A percentile compares a stretch with the other conserved stretches of the same genome.
Conservation (phyloP, 2,797 vertebrate species). For the Microctenopoma stevenorrisi region DNA sequence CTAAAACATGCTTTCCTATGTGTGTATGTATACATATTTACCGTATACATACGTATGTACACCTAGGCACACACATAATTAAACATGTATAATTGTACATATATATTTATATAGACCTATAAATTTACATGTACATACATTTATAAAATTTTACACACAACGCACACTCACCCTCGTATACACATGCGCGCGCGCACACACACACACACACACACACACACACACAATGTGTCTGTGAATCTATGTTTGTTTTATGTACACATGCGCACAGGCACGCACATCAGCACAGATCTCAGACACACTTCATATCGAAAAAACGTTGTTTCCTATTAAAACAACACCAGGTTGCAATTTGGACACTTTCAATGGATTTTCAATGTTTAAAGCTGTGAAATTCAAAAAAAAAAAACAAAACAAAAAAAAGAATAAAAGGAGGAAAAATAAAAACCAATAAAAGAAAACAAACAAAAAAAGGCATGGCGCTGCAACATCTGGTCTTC, state of each 20-base stretch:
- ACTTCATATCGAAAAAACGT: slow-evolving; percentile 82
- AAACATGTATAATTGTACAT: slow-evolving; percentile 90
- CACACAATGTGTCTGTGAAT: slow-evolving; percentile 76
- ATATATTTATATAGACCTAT: slow-evolving; percentile 90
- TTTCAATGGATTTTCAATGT: slow-evolving; percentile 89
- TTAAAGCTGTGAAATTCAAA: slow-evolving; percentile 88
- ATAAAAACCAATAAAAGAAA: slow-evolving; percentile 66
- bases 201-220: slow-evolving; percentile 71
- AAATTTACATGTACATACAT: slow-evolving; percentile 90
- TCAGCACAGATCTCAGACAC: slow-evolving; percentile 79
- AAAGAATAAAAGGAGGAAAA: slow-evolving; percentile 73
- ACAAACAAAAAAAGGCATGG: slow-evolving; percentile 85
- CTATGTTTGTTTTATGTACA: slow-evolving; percentile 82
- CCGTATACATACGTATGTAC: slow-evolving; percentile 87
- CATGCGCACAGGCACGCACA: slow-evolving; percentile 79
- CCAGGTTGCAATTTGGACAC: slow-evolving; percentile 91
- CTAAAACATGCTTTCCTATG: slow-evolving; percentile 87
- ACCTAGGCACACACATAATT: slow-evolving; percentile 87
- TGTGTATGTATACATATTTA: slow-evolving; percentile 87
- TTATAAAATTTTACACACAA: slow-evolving; percentile 86
- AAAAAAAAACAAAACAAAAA: slow-evolving; percentile 62
- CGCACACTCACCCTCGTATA: slow-evolving; percentile 59
- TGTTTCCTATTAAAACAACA: slow-evolving; percentile 91
- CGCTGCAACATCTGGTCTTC: slow-evolving; percentile 89
- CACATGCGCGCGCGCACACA: slow-evolving; percentile 59